Evolutionary conservation across 2,888 invertebrate genomes (phyloP).

Genomic region (Pyrocoelia pectoralis): DNA sequence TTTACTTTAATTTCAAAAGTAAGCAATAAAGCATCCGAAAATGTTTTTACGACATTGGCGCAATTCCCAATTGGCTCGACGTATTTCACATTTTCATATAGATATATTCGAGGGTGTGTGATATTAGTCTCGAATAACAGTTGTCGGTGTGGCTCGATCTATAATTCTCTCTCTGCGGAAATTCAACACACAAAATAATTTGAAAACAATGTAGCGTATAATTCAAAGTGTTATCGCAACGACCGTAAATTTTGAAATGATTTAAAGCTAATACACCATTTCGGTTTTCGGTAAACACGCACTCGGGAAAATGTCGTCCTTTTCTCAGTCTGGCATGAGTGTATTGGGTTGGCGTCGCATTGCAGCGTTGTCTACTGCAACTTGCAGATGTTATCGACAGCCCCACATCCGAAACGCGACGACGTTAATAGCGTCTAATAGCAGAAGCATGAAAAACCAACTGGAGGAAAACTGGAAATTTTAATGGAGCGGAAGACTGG

Average conservation of each 20-base stretch:
- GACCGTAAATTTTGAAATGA: slow-evolving; percentile 54
- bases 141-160: slow-evolving; percentile 31
- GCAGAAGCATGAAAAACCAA: slow-evolving; percentile 51
- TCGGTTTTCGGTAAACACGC: slow-evolving; percentile 50
- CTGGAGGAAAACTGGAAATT: slow-evolving; percentile 51
- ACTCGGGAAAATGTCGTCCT: slow-evolving; percentile 39
- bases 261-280: slow-evolving; percentile 52
- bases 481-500: slow-evolving; percentile 53
- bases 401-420: slow-evolving; percentile 40
- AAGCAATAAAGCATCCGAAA: slow-evolving; percentile 18
- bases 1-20: background rate
- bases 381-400: slow-evolving; percentile 46
- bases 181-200: slow-evolving; percentile 52
- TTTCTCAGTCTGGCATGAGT: slow-evolving; percentile 19
- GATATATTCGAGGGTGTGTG: slow-evolving; percentile 24
- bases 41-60: slow-evolving; percentile 22
- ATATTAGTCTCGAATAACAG: slow-evolving; percentile 30
- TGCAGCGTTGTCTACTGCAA: slow-evolving; percentile 36
- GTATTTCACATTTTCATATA: slow-evolving; percentile 27
- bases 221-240: slow-evolving; percentile 55
- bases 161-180: slow-evolving; percentile 37
- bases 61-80: slow-evolving; percentile 23
- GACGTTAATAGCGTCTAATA: slow-evolving; percentile 52
- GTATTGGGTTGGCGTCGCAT: slow-evolving; percentile 27
- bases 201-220: slow-evolving; percentile 57